phyloP scores from a whole-genome alignment of 2,888 invertebrate species.

The Agrochola lota region DNA sequence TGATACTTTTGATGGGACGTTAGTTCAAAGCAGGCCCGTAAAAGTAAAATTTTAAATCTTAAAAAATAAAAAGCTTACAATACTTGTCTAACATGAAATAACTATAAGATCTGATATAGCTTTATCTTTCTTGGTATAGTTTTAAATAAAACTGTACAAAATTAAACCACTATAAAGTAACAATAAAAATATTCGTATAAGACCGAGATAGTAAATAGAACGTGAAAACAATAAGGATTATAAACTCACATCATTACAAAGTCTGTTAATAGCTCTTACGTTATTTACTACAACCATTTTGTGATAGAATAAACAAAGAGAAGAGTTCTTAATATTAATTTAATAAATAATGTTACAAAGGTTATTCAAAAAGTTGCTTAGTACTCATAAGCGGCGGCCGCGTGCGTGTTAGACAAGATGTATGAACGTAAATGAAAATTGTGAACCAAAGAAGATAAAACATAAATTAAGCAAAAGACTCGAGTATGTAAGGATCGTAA shows the following conservation, averaged over 20 bases:
- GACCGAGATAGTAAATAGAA: not conserved
- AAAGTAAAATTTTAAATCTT: not conserved
- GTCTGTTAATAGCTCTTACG: slow-evolving; percentile 2
- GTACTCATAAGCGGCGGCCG: too few relatives aligned
- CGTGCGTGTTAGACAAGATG: too few relatives aligned
- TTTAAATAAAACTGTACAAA: not conserved
- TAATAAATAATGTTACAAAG: not conserved
- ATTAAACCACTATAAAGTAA: not conserved
- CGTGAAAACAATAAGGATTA: slow-evolving; percentile 27
- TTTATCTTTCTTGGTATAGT: not conserved
- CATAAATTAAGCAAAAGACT: not conserved
- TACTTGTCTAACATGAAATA: not conserved
- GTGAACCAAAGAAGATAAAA: too few relatives aligned
- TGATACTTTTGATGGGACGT: slow-evolving; percentile 62
- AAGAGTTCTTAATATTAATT: not conserved
- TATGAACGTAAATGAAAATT: too few relatives aligned
- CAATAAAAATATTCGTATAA: not conserved
- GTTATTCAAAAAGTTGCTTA: too few relatives aligned
- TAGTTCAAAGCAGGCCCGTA: slow-evolving; percentile 14
- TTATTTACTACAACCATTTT: slow-evolving; percentile 1
- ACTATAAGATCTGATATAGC: not conserved
- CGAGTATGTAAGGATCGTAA: not conserved
- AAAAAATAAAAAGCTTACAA: not conserved
- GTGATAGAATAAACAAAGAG: not conserved
- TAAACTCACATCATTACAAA: slow-evolving; percentile 32